Percentiles rank a stretch among this genome's conserved stretches.
Conservation (phyloP, 2,888 invertebrate genomes). For the Papilio gigon region DNA sequence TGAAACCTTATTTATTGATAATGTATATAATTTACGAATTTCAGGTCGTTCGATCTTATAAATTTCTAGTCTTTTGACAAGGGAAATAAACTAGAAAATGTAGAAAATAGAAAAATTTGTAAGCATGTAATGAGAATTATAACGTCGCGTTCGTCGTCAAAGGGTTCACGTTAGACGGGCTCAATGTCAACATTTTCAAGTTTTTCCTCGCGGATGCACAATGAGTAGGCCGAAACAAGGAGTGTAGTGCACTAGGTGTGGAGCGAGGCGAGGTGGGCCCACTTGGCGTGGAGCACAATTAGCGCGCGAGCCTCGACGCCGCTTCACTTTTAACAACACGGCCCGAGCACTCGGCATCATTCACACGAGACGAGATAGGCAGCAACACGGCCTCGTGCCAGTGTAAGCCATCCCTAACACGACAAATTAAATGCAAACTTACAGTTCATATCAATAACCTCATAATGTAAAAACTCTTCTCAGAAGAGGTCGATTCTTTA, state of each 20-base stretch:
- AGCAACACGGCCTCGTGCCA: slow-evolving; percentile 57
- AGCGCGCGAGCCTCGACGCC: slow-evolving; percentile 79
- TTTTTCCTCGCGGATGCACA: slow-evolving; percentile 66
- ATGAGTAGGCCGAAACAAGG: slow-evolving; percentile 67
- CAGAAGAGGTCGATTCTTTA: background rate
- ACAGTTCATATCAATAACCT: background rate
- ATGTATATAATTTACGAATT: background rate
- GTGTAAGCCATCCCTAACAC: slow-evolving; percentile 3
- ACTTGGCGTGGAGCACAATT: slow-evolving; percentile 75
- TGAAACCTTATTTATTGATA: background rate
- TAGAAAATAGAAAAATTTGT: background rate
- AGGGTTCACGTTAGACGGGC: slow-evolving; percentile 50
- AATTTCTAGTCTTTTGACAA: background rate
- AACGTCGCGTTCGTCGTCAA: slow-evolving; percentile 34
- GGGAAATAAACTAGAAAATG: background rate
- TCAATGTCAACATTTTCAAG: slow-evolving; percentile 75
- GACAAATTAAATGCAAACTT: background rate
- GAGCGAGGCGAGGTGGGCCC: slow-evolving; percentile 46
- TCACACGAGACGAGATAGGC: slow-evolving; percentile 71
- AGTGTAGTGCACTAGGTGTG: slow-evolving; percentile 66
- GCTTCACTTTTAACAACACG: slow-evolving; percentile 81
- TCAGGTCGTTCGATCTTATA: background rate
- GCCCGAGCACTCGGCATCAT: slow-evolving; percentile 73
- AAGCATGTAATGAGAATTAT: background rate
- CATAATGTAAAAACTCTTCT: background rate